Conservation (phyloP, 1,140 invertebrate species). For the Euborellia annulipes region DNA sequence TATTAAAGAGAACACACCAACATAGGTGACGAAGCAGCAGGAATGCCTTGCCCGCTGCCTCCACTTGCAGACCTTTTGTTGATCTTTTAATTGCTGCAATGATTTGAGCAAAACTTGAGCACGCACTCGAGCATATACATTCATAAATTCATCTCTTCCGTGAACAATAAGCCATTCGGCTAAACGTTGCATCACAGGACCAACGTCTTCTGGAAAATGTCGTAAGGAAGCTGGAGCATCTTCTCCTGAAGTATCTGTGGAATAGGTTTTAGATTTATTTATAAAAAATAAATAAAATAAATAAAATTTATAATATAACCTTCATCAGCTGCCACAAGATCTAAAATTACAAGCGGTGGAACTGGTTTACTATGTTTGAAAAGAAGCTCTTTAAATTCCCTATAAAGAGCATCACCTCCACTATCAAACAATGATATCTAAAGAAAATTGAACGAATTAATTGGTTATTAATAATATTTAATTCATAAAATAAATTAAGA, state of each 20-base stretch:
- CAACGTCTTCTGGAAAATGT: constrained; percentile 42
- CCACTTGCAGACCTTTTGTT: constrained; percentile 61
- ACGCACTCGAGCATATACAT: constrained; percentile 62
- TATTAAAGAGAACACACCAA: constrained; percentile 15
- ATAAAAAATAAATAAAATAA: no score
- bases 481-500: no score
- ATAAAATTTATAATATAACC: constrained; percentile 27
- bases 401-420: constrained; percentile 58
- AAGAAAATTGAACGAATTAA: constrained; percentile 22
- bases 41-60: constrained; percentile 33
- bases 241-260: constrained; percentile 29
- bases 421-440: constrained; percentile 55
- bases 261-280: no score
- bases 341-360: constrained; percentile 65
- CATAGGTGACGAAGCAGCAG: constrained; percentile 18
- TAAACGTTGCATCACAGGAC: constrained; percentile 58
- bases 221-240: constrained; percentile 30
- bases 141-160: constrained; percentile 58
- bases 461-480: no score
- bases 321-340: constrained; percentile 72
- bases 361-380: constrained; percentile 73
- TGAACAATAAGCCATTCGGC: constrained; percentile 71
- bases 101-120: constrained; percentile 60
- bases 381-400: constrained; percentile 75
- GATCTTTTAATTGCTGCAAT: constrained; percentile 59